Conservation (phyloP, 2,113 vertebrate genomes). For the Struthidea cinerea region DNA sequence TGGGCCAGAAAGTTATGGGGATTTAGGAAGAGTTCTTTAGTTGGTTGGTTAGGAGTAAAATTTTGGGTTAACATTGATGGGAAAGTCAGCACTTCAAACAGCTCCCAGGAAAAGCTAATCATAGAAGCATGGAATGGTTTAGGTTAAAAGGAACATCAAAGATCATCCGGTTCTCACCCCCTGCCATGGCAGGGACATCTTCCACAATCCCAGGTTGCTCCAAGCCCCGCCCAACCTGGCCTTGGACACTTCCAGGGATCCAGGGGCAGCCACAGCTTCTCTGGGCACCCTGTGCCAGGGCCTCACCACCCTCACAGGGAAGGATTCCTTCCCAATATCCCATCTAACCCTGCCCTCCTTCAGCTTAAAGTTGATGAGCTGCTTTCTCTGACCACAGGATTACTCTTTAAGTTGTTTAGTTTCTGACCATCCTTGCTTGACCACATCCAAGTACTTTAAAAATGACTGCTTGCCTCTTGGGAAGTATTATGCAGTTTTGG, state of each 20-base stretch:
- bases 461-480: neutral
- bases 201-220: accelerated
- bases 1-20: neutral
- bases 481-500: neutral
- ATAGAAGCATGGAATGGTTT: neutral
- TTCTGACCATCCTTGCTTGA: neutral
- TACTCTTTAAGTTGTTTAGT: neutral
- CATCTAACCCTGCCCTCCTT: neutral
- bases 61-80: neutral
- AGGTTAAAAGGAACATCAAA: neutral
- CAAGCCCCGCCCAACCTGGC: accelerated
- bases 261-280: neutral
- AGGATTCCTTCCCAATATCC: neutral
- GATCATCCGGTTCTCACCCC: accelerated
- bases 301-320: accelerated
- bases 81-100: neutral
- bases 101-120: neutral
- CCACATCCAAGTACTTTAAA: neutral
- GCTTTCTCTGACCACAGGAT: neutral
- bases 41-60: neutral
- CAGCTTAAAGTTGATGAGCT: neutral
- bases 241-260: neutral
- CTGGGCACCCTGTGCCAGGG: neutral
- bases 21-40: neutral
- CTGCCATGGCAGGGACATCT: neutral